Percentiles rank a stretch among this genome's conserved stretches.
Conservation (phyloP, 2,113 vertebrate species). For the Benitochromis conjunctus region DNA sequence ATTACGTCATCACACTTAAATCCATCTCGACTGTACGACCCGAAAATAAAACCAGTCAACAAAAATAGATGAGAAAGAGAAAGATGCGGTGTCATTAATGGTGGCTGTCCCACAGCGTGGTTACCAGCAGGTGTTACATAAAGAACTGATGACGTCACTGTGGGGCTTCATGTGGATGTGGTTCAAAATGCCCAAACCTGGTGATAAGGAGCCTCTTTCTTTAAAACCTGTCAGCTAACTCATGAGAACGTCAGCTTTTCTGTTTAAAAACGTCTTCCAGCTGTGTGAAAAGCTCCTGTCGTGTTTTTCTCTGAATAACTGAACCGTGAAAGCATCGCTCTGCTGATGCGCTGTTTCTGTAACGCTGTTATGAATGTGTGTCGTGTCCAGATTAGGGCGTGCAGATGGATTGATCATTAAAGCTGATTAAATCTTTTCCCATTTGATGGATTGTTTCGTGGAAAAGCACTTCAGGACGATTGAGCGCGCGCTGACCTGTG, state of each 20-base stretch:
- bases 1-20: no score
- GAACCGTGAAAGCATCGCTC: not conserved
- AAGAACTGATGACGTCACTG: not conserved
- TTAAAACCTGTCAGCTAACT: not conserved
- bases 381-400: not conserved
- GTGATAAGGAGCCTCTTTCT: not conserved
- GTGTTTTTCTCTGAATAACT: not conserved
- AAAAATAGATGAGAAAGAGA: not conserved
- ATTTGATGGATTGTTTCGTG: slow-evolving; percentile 40
- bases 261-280: not conserved
- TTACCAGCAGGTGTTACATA: not conserved
- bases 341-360: not conserved
- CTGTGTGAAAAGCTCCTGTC: not conserved
- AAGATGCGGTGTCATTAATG: rapidly evolving
- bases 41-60: not conserved
- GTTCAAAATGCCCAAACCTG: not conserved
- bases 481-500: not conserved
- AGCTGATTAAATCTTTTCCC: slow-evolving; percentile 2
- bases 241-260: rapidly evolving
- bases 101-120: not conserved
- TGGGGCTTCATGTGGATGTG: not conserved
- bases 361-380: not conserved
- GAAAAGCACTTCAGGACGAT: not conserved
- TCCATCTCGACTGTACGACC: no score
- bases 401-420: not conserved